Evolutionary conservation across 2,888 invertebrate genomes (phyloP), one percentile per base, ranked within the genome.

Genomic region (Cephus rjabovi): DNA sequence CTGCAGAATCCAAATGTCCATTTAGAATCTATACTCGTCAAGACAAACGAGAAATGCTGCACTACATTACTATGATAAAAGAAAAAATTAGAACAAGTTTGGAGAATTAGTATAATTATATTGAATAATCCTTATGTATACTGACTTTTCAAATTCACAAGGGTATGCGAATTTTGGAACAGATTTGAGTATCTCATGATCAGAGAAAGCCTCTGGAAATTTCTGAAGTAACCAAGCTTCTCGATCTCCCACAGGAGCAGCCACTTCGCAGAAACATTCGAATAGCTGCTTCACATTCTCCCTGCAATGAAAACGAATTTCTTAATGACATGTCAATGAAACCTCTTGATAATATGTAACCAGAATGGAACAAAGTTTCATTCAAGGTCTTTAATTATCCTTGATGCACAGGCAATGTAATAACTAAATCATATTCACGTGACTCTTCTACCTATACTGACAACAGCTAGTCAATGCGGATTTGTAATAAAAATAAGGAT

Each of bases 1-100:
- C 99, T 96, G 92, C 98, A 99, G 92, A 98, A 99, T 83, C 99
- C 99, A 93, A 98, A 99, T 69, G 98, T 98, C 95, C 98, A 99
- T 93, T 98, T 98, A 35, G 98, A 97, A 90, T 98, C 98, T 86
- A 96, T 94, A 86, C 97, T 98, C 34, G 99, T 99, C 89, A 99
- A 93, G 76, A 98, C 99, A 93, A 99, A 99, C 35, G 98, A 98
- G 92, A 98, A 99, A 88, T 98, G 96, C 92, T 98, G 98, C 79
- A 98, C 97, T 80, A 95, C 95, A 86, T 94, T 93, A 91, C 97
- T 97, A 93, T 84, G 94, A 94, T 87, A 80, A 83, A 83, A 86
- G 83, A 86, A 79, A 79, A 85, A 85, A 82, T 76, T 69, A 85
- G 69, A 76, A 77, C 37, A 71, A 73, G 4, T 76, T 56, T 56